phyloP scores from a whole-genome alignment of 2,797 vertebrate species.

The Periophthalmus magnuspinnatus region DNA sequence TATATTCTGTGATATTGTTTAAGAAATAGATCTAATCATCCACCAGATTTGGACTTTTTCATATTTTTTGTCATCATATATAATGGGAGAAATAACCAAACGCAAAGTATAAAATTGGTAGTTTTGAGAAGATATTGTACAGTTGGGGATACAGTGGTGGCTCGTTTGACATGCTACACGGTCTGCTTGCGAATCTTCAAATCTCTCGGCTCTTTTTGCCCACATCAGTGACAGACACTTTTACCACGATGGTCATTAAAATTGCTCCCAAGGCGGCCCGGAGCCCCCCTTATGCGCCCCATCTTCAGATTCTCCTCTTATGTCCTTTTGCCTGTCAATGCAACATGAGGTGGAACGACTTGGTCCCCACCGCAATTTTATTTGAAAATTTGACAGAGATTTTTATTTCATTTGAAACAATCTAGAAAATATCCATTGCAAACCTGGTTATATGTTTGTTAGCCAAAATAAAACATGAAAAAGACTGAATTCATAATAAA shows the following conservation, averaged over 20 bases:
- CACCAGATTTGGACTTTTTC: slow-evolving; percentile 42
- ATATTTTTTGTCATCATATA: slow-evolving; percentile 72
- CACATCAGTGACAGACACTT: slow-evolving; percentile 76
- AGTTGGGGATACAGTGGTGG: slow-evolving; percentile 14
- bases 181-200: slow-evolving; percentile 15
- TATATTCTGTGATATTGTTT: slow-evolving; percentile 74
- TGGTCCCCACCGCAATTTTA: not conserved
- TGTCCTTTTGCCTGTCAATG: slow-evolving; percentile 60
- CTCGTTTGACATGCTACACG: slow-evolving; percentile 10
- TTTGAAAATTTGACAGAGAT: slow-evolving; percentile 9
- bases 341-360: slow-evolving; percentile 46
- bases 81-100: slow-evolving; percentile 73
- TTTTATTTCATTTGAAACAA: not conserved
- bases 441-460: too few species aligned
- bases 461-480: too few species aligned
- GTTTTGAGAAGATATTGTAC: slow-evolving; percentile 30
- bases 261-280: slow-evolving; percentile 82
- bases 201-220: slow-evolving; percentile 48
- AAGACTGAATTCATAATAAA: too few species aligned
- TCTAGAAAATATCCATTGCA: not conserved
- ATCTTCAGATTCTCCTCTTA: slow-evolving; percentile 50
- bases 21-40: slow-evolving; percentile 74
- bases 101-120: slow-evolving; percentile 39
- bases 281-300: slow-evolving; percentile 32
- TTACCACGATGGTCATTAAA: slow-evolving; percentile 84